These are phyloP conservation scores for Trididemnum clinides DNA, from an alignment of 23 tunicate species.

Conservation along the genomic window DNA sequence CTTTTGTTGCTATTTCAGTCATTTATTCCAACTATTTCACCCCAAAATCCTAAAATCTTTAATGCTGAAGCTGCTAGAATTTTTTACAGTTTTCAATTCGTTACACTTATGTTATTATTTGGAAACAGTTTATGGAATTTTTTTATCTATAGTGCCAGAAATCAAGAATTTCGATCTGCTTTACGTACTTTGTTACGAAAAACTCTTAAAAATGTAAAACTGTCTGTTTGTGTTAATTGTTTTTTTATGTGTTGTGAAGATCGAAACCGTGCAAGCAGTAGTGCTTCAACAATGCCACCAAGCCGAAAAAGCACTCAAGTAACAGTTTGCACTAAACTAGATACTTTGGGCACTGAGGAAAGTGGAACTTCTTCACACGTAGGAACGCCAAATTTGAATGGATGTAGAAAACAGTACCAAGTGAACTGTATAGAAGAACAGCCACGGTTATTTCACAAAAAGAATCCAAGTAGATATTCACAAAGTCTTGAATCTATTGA, in stretches of 20 bases:
- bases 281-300: not conserved
- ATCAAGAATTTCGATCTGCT: not conserved
- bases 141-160: not conserved
- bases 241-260: not conserved
- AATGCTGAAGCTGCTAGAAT: not conserved
- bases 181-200: not conserved
- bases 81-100: not conserved
- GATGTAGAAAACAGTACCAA: too few species aligned
- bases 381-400: not conserved
- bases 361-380: not conserved
- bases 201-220: not conserved
- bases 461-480: not conserved
- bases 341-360: too few species aligned
- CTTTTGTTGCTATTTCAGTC: not conserved
- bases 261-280: not conserved
- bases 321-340: not conserved
- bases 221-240: not conserved
- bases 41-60: not conserved
- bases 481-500: too few species aligned
- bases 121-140: conserved; percentile 10
- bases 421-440: too few species aligned
- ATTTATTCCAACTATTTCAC: not conserved
- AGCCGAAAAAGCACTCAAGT: not conserved
- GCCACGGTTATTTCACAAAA: too few species aligned
- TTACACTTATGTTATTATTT: not conserved